These are phyloP conservation scores for Coenobita brevimanus DNA, from an alignment of 1,140 invertebrate species.

Conservation along the genomic window DNA sequence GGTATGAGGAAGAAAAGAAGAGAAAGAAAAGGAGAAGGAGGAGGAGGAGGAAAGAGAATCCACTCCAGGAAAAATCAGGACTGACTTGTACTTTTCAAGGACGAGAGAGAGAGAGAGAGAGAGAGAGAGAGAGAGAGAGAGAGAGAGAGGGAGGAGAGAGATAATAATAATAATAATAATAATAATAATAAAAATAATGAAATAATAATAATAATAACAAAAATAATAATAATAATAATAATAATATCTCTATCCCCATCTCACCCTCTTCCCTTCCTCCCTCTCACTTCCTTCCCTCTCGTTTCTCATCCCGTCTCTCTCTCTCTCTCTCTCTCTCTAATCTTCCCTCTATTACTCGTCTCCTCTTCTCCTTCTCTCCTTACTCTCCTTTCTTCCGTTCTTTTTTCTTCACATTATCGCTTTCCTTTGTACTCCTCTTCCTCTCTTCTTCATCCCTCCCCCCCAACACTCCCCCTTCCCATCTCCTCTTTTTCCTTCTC, in stretches of 20 bases:
- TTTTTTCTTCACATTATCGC: background rate
- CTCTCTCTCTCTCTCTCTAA: conserved; percentile 38
- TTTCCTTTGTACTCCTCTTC: background rate
- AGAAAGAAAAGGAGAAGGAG: background rate
- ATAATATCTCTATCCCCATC: background rate
- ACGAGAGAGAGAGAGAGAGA: background rate
- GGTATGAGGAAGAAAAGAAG: background rate
- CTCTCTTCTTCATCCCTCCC: background rate
- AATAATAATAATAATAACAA: no score
- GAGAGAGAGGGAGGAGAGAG: background rate
- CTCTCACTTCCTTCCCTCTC: background rate
- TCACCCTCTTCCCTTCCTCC: background rate
- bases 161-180: background rate
- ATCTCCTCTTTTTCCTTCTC: background rate
- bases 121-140: background rate
- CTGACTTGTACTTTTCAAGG: background rate
- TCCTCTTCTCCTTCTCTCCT: conserved; percentile 14
- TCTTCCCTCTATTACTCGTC: conserved; percentile 11
- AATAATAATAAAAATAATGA: no score
- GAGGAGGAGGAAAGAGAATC: background rate
- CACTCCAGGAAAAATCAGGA: background rate
- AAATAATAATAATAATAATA: no score
- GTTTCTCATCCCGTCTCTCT: background rate
- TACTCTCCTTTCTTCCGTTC: background rate
- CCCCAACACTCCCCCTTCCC: background rate